Conservation (phyloP, 2,113 vertebrate species). For the Epinephelus moara region DNA sequence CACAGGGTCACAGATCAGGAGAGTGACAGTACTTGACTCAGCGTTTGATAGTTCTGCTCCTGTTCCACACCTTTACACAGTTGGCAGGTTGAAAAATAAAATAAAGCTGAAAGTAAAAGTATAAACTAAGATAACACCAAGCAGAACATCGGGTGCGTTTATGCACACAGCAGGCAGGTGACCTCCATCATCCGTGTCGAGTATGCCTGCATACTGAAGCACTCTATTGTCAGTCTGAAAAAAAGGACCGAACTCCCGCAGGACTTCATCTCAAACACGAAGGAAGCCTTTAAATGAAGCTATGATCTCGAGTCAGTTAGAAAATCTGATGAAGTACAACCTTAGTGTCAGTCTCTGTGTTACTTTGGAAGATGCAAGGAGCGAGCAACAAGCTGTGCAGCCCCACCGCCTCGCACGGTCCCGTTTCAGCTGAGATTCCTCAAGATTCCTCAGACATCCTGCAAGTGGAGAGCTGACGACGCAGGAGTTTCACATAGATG, state of each 20-base stretch:
- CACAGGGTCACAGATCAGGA: conserved; percentile 36
- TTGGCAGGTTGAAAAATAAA: conserved; percentile 49
- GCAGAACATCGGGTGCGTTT: conserved; percentile 25
- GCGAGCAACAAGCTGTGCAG: conserved; percentile 17
- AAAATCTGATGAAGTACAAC: conserved; percentile 37
- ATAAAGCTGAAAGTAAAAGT: conserved; percentile 49
- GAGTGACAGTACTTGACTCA: conserved; percentile 49
- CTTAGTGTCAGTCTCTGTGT: conserved; percentile 35
- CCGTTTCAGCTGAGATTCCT: conserved; percentile 48
- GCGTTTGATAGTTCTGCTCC: conserved; percentile 33
- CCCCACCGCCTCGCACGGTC: conserved; percentile 22
- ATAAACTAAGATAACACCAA: conserved; percentile 44
- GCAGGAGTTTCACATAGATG: conserved; percentile 56
- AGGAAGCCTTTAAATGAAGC: conserved; percentile 39
- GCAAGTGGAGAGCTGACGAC: conserved; percentile 46
- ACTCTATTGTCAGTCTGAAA: conserved; percentile 41
- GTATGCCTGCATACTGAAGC: conserved; percentile 70
- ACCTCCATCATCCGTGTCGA: conserved; percentile 40
- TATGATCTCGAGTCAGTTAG: conserved; percentile 25
- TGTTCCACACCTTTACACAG: conserved; percentile 45
- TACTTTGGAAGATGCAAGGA: conserved; percentile 23
- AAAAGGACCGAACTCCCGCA: conserved; percentile 23
- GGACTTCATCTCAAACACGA: conserved; percentile 22
- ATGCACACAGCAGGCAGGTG: conserved; percentile 42
- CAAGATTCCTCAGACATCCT: conserved; percentile 49